A percentile compares a stretch with the other conserved stretches of the same genome.
phyloP scores from a whole-genome alignment of 2,113 vertebrate species.

The Octodon degus region DNA sequence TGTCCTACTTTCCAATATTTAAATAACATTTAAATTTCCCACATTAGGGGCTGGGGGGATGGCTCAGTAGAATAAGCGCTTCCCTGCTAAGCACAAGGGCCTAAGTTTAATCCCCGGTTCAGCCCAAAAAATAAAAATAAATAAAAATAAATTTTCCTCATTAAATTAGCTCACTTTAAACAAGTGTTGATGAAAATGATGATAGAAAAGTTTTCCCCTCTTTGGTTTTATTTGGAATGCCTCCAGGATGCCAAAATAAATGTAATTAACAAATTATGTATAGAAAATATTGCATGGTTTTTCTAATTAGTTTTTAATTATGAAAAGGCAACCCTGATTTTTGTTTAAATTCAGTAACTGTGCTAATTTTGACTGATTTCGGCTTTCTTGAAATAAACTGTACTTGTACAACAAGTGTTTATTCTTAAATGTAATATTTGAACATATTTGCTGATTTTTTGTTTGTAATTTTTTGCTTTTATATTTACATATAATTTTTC shows the following conservation, averaged over 20 bases:
- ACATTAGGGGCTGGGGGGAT: background rate
- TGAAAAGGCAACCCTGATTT: background rate
- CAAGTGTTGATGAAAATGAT: background rate
- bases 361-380: background rate
- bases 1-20: background rate
- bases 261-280: background rate
- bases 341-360: background rate
- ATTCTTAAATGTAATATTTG: background rate
- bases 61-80: too few species aligned
- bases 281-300: background rate
- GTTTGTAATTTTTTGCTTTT: background rate
- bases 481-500: background rate
- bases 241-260: background rate
- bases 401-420: background rate
- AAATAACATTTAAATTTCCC: background rate
- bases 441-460: constrained; percentile 24
- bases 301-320: constrained; percentile 15
- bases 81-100: too few species aligned
- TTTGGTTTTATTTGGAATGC: background rate
- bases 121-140: too few species aligned
- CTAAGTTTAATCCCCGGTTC: too few species aligned
- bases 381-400: background rate
- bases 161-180: constrained; percentile 5
- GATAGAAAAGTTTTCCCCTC: background rate
- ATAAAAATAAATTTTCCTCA: background rate